phyloP scores from a whole-genome alignment of 2,888 invertebrate genomes.

The Tinea semifulvella region DNA sequence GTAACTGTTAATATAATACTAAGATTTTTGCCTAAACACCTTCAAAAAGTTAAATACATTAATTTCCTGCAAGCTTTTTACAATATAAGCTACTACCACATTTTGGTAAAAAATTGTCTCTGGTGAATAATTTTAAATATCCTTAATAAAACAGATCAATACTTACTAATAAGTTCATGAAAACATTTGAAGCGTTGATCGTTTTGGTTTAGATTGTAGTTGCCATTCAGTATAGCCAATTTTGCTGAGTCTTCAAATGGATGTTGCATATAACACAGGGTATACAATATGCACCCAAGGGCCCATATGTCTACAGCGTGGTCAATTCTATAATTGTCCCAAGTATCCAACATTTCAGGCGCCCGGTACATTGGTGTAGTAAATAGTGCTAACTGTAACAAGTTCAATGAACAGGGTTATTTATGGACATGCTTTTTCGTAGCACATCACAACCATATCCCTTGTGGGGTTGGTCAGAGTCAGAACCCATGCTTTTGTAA shows the following conservation, averaged over 20 bases:
- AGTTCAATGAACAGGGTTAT: too few relatives aligned
- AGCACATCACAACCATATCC: too few relatives aligned
- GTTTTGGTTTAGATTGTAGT: slow-evolving; percentile 83
- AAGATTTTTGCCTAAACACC: too few relatives aligned
- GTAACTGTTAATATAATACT: too few relatives aligned
- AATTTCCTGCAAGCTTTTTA: too few relatives aligned
- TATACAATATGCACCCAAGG: slow-evolving; percentile 93
- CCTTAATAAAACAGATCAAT: slow-evolving; percentile 16
- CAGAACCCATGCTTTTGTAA: too few relatives aligned
- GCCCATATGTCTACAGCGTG: slow-evolving; percentile 96
- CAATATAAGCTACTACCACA: too few relatives aligned
- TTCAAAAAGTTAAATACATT: too few relatives aligned
- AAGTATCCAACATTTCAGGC: slow-evolving; percentile 98
- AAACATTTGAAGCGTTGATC: slow-evolving; percentile 86
- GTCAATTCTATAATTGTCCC: slow-evolving; percentile 94
- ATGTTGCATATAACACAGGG: slow-evolving; percentile 91
- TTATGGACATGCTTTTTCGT: too few relatives aligned
- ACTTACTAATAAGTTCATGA: slow-evolving; percentile 88
- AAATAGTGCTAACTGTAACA: slow-evolving; percentile 73
- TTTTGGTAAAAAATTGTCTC: too few relatives aligned
- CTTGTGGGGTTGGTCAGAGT: too few relatives aligned
- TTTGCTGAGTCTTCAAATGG: slow-evolving; percentile 98
- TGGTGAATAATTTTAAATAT: too few relatives aligned
- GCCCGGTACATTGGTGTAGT: slow-evolving; percentile 97
- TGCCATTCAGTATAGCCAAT: slow-evolving; percentile 94